Percentiles rank a stretch among this genome's conserved stretches.
Conservation (phyloP, 2,113 vertebrate genomes). For the Hippoglossus stenolepis region DNA sequence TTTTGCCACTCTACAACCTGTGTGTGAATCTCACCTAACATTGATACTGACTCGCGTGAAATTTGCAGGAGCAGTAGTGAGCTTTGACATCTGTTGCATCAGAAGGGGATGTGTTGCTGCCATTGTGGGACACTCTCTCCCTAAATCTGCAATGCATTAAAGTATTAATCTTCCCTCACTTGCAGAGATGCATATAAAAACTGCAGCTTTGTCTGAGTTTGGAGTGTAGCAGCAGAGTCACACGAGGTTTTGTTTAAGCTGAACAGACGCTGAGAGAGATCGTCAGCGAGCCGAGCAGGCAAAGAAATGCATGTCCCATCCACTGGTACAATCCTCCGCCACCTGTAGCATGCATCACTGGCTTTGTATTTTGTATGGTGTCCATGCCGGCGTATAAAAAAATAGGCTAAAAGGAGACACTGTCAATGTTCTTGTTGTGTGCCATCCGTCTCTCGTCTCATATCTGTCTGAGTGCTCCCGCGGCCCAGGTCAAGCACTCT, state of each 20-base stretch:
- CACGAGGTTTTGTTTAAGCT: slow-evolving; percentile 30
- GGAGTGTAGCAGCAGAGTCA: slow-evolving; percentile 42
- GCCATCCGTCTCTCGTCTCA: slow-evolving; percentile 64
- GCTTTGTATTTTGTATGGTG: slow-evolving; percentile 56
- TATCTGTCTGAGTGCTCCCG: slow-evolving; percentile 59
- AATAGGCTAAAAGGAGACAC: slow-evolving; percentile 54
- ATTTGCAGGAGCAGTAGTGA: neutral
- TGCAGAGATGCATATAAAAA: slow-evolving; percentile 22
- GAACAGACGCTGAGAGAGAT: slow-evolving; percentile 32
- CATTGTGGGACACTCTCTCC: neutral
- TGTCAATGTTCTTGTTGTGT: slow-evolving; percentile 57
- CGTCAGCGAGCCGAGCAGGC: slow-evolving; percentile 53
- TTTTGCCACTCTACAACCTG: slow-evolving; percentile 19
- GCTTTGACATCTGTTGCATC: slow-evolving; percentile 27
- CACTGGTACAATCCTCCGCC: slow-evolving; percentile 59
- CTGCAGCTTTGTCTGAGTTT: slow-evolving; percentile 36
- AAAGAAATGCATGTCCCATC: slow-evolving; percentile 65
- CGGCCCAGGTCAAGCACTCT: slow-evolving; percentile 63
- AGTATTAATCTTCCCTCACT: slow-evolving; percentile 33
- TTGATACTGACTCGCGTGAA: too few relatives aligned
- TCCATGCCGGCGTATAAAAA: slow-evolving; percentile 41
- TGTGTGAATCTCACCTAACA: neutral
- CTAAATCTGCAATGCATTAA: slow-evolving; percentile 34
- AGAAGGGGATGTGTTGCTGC: neutral
- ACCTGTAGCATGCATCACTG: slow-evolving; percentile 75